Conservation (phyloP, 2,113 vertebrate species). For the Pituophis catenifer region DNA sequence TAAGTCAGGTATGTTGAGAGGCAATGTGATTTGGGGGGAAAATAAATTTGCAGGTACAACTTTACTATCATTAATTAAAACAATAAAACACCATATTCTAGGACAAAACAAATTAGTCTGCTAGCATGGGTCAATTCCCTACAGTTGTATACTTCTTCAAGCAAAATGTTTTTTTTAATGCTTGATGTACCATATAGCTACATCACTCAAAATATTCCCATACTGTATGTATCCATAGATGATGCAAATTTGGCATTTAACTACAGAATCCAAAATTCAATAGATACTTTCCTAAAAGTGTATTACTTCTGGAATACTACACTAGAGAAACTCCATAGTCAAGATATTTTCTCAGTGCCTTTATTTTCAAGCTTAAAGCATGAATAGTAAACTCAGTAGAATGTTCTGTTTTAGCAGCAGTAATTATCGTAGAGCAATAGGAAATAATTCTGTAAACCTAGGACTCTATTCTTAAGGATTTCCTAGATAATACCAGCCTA, state of each 20-base stretch:
- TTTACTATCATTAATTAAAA: neutral
- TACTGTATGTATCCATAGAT: neutral
- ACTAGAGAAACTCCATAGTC: neutral
- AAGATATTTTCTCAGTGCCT: neutral
- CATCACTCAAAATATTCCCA: neutral
- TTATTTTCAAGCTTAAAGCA: neutral
- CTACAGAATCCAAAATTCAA: neutral
- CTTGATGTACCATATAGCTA: neutral
- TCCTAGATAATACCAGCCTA: neutral
- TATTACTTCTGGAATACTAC: neutral
- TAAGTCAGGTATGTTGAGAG: neutral
- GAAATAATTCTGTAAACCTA: neutral
- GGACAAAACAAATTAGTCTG: neutral
- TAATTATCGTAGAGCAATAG: neutral
- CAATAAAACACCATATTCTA: constrained; percentile 1
- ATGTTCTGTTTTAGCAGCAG: neutral
- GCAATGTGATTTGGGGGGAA: neutral
- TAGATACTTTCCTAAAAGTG: too few species aligned
- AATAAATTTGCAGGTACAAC: neutral
- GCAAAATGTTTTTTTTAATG: neutral
- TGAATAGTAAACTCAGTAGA: neutral
- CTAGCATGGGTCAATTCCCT: neutral
- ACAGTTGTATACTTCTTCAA: neutral
- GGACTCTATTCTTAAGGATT: neutral
- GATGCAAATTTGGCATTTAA: neutral